These are phyloP conservation scores for Ophthalmolycus amberensis DNA, from an alignment of 2,113 vertebrate species.

Conservation along the genomic window DNA sequence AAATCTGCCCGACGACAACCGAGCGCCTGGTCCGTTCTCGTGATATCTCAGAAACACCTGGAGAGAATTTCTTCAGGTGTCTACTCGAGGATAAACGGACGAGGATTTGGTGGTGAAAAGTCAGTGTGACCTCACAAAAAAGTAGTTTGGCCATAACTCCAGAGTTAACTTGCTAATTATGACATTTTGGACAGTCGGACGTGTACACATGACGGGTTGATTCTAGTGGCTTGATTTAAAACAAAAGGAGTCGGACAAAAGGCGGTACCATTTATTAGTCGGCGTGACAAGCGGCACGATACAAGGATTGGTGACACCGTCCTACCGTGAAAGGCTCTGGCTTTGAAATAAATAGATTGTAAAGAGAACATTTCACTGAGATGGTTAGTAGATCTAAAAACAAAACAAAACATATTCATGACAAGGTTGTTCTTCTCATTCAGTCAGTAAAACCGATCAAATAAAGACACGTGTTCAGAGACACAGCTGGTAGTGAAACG, in stretches of 20 bases:
- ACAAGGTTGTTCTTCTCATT: conserved; percentile 1
- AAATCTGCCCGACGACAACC: too few species aligned
- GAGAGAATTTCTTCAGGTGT: too few species aligned
- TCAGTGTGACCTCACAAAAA: too few species aligned
- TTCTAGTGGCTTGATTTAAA: too few species aligned
- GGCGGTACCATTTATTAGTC: conserved; percentile 70
- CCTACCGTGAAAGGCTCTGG: conserved; percentile 57
- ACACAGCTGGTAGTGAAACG: neutral
- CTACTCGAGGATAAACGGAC: too few species aligned
- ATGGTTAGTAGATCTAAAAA: conserved; percentile 63
- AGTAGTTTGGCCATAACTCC: too few species aligned
- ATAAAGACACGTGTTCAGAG: conserved; percentile 3
- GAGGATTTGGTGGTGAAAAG: too few species aligned
- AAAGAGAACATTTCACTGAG: conserved; percentile 45
- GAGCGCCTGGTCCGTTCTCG: too few species aligned
- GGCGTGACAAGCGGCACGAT: conserved; percentile 42
- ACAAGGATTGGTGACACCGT: conserved; percentile 45
- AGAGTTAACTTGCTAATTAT: too few species aligned
- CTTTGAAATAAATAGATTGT: conserved; percentile 74
- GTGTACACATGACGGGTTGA: too few species aligned
- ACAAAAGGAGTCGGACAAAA: neutral
- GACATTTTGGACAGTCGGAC: too few species aligned
- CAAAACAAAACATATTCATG: conserved; percentile 11
- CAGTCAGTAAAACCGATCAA: conserved; percentile 8
- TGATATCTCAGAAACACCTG: too few species aligned